These are phyloP conservation scores for Motacilla alba DNA, from an alignment of 2,113 vertebrate genomes.

Conservation along the genomic window DNA sequence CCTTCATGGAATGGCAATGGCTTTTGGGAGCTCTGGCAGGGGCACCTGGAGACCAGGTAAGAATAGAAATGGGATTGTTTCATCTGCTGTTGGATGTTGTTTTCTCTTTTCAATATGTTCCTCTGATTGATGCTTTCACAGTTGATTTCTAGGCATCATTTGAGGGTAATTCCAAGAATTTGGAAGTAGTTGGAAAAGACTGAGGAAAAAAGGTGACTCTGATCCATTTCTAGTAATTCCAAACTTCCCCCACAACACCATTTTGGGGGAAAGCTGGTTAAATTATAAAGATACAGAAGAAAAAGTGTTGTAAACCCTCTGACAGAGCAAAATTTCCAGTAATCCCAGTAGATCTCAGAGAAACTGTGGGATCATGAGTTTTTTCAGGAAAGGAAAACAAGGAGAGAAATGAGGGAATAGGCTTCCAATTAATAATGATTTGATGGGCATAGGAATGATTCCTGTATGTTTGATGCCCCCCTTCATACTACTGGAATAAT, in stretches of 20 bases:
- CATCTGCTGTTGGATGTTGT: background rate
- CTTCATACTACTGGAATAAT: background rate
- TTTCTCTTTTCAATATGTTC: background rate
- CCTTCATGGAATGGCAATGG: background rate
- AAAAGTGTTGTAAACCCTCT: background rate
- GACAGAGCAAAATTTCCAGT: background rate
- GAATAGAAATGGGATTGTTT: background rate
- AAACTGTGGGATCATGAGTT: background rate
- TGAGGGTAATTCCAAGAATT: background rate
- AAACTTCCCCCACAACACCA: background rate
- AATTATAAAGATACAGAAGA: background rate
- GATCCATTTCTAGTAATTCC: background rate
- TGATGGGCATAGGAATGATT: background rate
- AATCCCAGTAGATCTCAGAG: background rate
- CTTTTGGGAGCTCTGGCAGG: background rate
- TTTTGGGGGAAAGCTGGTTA: background rate
- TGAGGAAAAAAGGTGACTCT: background rate
- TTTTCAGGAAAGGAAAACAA: background rate
- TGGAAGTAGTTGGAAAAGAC: background rate
- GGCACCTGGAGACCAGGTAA: background rate
- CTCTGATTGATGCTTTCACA: background rate
- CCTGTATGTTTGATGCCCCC: background rate
- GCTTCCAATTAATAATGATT: background rate
- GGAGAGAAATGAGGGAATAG: background rate
- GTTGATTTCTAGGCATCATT: background rate